These are phyloP conservation scores for Geococcyx californianus DNA, from an alignment of 2,113 vertebrate species.

Conservation along the genomic window DNA sequence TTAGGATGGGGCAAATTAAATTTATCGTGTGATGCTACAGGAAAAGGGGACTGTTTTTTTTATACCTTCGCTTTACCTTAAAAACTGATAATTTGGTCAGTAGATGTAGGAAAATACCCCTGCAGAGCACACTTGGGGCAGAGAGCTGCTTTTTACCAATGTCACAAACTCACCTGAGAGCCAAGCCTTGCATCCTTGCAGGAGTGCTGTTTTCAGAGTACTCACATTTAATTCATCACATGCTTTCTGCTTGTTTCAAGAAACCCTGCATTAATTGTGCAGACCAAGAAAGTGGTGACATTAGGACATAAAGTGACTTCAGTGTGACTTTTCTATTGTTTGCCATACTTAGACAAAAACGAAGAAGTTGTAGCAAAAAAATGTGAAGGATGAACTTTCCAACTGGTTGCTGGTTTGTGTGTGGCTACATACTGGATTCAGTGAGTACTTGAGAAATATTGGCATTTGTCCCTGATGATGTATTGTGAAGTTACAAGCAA, in stretches of 20 bases:
- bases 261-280: neutral
- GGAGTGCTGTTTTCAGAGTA: neutral
- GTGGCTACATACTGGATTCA: neutral
- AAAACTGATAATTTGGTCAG: neutral
- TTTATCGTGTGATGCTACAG: neutral
- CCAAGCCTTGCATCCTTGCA: neutral
- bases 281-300: neutral
- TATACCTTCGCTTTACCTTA: neutral
- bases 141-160: neutral
- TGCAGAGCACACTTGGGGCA: neutral
- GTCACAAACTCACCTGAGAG: neutral
- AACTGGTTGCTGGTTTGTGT: neutral
- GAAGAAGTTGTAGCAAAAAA: neutral
- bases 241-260: neutral
- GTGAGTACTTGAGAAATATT: neutral
- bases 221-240: neutral
- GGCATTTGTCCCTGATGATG: constrained; percentile 21
- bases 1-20: neutral
- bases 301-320: constrained; percentile 24
- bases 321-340: neutral
- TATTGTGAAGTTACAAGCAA: neutral
- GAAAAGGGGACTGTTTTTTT: neutral
- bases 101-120: neutral
- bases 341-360: neutral
- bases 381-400: neutral